Percentiles rank a stretch among this genome's conserved stretches.
Conservation (phyloP, 2,113 vertebrate genomes). For the Hydrochoerus hydrochaeris region DNA sequence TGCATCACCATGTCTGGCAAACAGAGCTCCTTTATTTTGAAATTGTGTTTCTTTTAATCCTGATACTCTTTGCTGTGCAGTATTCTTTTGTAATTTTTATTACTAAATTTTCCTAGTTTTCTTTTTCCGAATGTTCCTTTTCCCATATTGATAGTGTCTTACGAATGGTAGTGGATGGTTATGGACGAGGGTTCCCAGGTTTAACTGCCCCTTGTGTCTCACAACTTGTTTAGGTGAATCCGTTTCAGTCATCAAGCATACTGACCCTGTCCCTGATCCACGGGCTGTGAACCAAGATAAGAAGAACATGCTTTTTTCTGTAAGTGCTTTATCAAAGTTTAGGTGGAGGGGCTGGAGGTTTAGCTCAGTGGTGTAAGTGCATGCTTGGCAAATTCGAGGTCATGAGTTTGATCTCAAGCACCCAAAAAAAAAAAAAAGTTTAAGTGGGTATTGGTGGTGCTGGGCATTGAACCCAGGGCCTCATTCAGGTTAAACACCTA, state of each 20-base stretch:
- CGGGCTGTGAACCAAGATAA: conserved; percentile 99
- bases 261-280: conserved; percentile 98
- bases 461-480: not conserved
- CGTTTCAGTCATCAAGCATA: conserved; percentile 98
- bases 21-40: not conserved
- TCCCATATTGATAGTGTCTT: not conserved
- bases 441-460: too few species aligned
- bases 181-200: not conserved
- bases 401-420: too few species aligned
- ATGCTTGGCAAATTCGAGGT: too few species aligned
- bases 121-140: not conserved
- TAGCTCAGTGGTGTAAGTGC: too few species aligned
- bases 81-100: conserved; percentile 1
- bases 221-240: conserved; percentile 92
- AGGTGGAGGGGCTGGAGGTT: too few species aligned
- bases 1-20: not conserved
- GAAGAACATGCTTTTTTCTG: conserved; percentile 99
- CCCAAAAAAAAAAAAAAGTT: too few species aligned
- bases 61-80: not conserved
- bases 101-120: not conserved
- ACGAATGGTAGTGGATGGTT: not conserved
- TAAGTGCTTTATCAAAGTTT: conserved; percentile 85
- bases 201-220: not conserved
- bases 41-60: not conserved
- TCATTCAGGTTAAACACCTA: not conserved